phyloP scores from a whole-genome alignment of 2,888 invertebrate species.

The Clusia tigrina region DNA sequence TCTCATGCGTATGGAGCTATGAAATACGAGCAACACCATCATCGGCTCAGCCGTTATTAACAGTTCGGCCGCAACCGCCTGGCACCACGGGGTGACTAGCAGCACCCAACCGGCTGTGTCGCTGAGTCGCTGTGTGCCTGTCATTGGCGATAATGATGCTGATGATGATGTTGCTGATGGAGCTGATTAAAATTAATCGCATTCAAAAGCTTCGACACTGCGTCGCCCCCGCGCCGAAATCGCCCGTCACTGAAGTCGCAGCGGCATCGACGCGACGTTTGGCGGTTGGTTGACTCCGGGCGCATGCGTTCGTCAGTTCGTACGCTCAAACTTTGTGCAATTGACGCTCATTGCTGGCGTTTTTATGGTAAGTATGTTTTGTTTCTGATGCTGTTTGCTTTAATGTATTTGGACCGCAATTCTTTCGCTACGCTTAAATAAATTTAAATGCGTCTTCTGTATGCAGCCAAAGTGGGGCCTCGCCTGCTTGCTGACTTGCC shows the following conservation, averaged over 20 bases:
- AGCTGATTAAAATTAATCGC: no score
- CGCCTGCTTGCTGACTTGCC: no score
- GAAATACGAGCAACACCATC: conserved; percentile 42
- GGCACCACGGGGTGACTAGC: neutral
- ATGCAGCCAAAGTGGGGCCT: no score
- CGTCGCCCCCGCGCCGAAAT: no score
- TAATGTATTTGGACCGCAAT: conserved; percentile 6
- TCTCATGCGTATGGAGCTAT: conserved; percentile 57
- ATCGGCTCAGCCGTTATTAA: neutral
- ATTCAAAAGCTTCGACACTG: no score
- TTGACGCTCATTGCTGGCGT: neutral
- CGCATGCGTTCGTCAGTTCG: conserved; percentile 6
- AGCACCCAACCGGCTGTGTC: neutral
- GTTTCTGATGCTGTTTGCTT: conserved; percentile 19
- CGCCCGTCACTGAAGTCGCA: neutral
- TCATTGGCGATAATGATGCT: neutral
- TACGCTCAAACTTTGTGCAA: neutral
- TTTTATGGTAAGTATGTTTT: conserved; percentile 19
- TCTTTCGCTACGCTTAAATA: conserved; percentile 39
- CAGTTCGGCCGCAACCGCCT: neutral
- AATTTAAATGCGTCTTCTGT: conserved; percentile 23
- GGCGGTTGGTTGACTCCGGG: neutral
- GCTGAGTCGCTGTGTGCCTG: no score
- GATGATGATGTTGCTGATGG: neutral
- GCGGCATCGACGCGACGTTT: neutral